Evolutionary conservation across 2,113 vertebrate species (phyloP).

Genomic region (Pterocles orientalis): DNA sequence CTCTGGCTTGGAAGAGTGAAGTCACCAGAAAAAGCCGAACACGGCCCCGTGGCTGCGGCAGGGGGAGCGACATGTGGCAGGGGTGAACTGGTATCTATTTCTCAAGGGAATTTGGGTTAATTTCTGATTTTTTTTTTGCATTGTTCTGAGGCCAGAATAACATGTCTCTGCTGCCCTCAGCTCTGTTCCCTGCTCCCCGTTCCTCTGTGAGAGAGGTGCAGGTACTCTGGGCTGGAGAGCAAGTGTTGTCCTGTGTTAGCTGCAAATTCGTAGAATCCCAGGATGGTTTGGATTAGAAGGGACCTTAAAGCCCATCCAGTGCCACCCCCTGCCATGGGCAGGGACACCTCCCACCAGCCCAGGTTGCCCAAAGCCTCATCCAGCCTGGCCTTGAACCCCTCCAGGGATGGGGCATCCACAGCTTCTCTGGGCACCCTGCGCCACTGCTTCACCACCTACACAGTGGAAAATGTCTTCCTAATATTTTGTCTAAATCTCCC

Average conservation of each 20-base stretch:
- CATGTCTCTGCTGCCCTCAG: neutral
- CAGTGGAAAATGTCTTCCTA: too few species aligned
- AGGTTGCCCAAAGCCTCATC: too few species aligned
- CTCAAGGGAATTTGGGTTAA: neutral
- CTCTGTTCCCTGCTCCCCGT: accelerated
- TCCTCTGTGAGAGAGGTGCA: accelerated
- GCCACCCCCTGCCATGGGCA: too few species aligned
- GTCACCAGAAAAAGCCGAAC: neutral
- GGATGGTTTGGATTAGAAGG: too few species aligned
- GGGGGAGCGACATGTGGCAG: neutral
- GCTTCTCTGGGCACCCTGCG: too few species aligned
- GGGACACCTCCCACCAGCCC: too few species aligned
- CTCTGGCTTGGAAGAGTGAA: neutral
- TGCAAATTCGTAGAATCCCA: too few species aligned
- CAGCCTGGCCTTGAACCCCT: too few species aligned
- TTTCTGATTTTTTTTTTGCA: accelerated
- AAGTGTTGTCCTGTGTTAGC: neutral
- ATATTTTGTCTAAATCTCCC: too few species aligned
- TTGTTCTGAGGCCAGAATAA: neutral
- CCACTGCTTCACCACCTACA: too few species aligned
- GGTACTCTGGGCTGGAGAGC: accelerated
- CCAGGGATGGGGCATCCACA: too few species aligned
- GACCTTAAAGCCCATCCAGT: too few species aligned
- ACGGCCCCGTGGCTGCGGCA: accelerated
- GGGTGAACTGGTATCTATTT: neutral